These are phyloP conservation scores for Spongilla lacustris DNA, from an alignment of 37 sponge, comb jelly and placozoan genomes.

Conservation along the genomic window DNA sequence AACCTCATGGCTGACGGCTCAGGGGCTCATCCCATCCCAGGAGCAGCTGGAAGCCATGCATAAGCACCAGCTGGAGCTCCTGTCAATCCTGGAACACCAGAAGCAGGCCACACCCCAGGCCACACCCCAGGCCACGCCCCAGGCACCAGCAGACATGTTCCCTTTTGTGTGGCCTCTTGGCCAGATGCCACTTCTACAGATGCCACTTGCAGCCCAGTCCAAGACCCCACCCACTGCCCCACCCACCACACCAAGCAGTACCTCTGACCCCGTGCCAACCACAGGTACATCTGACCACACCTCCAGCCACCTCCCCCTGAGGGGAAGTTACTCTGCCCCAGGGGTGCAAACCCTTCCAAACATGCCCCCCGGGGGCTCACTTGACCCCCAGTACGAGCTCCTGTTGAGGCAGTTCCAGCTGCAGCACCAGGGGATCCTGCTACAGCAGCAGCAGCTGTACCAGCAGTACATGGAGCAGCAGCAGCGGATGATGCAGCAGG, in stretches of 20 bases:
- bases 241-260: background rate
- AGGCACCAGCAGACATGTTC: background rate
- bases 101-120: conserved; percentile 5
- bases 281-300: background rate
- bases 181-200: background rate
- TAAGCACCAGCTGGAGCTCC: conserved; percentile 62
- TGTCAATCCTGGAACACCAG: conserved; percentile 41
- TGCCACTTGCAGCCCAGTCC: background rate
- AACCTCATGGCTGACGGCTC: background rate
- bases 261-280: background rate
- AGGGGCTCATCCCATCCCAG: conserved; percentile 49
- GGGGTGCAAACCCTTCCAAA: conserved; percentile 8
- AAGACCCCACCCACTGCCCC: background rate
- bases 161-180: background rate
- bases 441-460: conserved; percentile 52
- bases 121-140: background rate
- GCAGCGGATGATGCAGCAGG: conserved; percentile 53
- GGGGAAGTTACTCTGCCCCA: conserved; percentile 53
- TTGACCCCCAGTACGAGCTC: conserved; percentile 24
- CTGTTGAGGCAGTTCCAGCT: conserved; percentile 47
- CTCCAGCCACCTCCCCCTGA: conserved; percentile 24
- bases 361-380: background rate
- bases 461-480: conserved; percentile 74
- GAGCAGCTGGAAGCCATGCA: conserved; percentile 75
- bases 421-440: conserved; percentile 51